phyloP scores from a whole-genome alignment of 2,113 vertebrate genomes.

The Macroglossus sobrinus region DNA sequence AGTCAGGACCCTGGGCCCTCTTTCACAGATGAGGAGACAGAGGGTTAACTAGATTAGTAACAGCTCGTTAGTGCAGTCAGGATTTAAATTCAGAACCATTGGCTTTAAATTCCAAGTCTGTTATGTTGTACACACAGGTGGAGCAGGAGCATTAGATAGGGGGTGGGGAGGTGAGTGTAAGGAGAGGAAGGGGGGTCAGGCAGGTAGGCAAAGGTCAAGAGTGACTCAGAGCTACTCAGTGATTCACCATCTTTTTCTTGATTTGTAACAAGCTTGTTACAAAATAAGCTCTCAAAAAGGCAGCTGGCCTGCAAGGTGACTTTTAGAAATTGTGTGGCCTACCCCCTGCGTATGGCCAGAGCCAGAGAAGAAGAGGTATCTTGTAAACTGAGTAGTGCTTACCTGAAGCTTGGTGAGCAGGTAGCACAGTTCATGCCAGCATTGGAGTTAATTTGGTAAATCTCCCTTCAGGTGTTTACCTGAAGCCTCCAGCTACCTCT shows the following conservation, averaged over 20 bases:
- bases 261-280: not conserved
- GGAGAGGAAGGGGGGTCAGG: not conserved
- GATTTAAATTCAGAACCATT: not conserved
- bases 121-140: too few relatives aligned
- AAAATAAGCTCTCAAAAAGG: not conserved
- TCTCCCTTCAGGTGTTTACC: constrained; percentile 23
- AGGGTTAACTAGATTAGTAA: not conserved
- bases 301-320: not conserved
- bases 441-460: not conserved
- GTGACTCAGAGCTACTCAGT: not conserved
- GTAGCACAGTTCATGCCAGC: not conserved
- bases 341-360: not conserved
- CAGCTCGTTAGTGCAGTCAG: not conserved
- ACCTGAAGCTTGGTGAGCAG: not conserved
- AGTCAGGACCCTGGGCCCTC: not conserved
- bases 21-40: not conserved
- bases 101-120: not conserved
- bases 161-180: not conserved
- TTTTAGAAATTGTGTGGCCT: not conserved
- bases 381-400: not conserved
- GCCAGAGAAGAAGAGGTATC: not conserved
- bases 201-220: not conserved
- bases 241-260: not conserved
- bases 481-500: not conserved
- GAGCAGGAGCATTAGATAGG: not conserved